phyloP scores from a whole-genome alignment of 2,797 vertebrate genomes.

The Mycteria americana region DNA sequence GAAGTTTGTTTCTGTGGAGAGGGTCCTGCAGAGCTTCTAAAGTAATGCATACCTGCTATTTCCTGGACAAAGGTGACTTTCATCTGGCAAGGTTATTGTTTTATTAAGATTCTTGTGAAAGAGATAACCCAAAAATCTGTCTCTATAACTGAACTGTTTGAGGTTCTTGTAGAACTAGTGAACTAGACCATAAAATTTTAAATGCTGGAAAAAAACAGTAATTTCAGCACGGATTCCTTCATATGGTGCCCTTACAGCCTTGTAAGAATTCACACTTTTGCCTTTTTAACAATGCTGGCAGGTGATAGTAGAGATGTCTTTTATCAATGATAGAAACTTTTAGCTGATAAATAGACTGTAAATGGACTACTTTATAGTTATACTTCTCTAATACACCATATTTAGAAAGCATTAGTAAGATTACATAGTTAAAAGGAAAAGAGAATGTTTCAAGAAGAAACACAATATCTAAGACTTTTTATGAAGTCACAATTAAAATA shows the following conservation, averaged over 20 bases:
- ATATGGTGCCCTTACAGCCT: not conserved
- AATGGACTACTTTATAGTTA: not conserved
- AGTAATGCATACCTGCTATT: not conserved
- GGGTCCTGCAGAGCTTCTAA: not conserved
- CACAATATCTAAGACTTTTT: not conserved
- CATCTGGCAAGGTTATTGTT: not conserved
- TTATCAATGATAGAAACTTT: not conserved
- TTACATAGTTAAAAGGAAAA: not conserved
- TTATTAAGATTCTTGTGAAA: not conserved
- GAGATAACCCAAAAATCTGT: not conserved
- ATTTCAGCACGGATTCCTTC: not conserved
- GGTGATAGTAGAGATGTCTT: not conserved
- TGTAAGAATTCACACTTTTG: not conserved
- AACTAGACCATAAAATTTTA: not conserved
- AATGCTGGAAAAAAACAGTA: not conserved
- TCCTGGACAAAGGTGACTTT: not conserved
- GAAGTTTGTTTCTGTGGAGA: not conserved
- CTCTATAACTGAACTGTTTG: not conserved
- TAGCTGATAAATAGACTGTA: not conserved
- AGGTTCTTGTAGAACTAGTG: not conserved
- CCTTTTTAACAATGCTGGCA: not conserved
- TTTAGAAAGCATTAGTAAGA: not conserved
- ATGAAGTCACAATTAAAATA: not conserved
- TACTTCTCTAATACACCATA: not conserved
- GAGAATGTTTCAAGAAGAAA: not conserved